phyloP scores from a whole-genome alignment of 2,888 invertebrate species.

The Abrostola tripartita region DNA sequence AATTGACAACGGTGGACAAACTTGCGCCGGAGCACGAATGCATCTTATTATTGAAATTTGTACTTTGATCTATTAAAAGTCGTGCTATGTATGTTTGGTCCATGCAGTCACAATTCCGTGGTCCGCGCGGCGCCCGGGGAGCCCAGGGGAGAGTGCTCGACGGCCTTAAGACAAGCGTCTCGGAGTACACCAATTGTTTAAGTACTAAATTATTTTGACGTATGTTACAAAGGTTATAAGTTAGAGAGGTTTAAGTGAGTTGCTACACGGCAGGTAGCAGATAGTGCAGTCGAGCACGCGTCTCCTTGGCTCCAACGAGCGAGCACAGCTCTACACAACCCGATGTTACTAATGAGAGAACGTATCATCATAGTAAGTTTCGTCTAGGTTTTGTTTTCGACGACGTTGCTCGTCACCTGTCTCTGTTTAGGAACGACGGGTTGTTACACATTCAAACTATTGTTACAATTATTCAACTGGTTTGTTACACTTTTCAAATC shows the following conservation, averaged over 20 bases:
- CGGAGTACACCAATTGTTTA: constrained; percentile 23
- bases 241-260: constrained; percentile 16
- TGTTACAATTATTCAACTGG: constrained; percentile 57
- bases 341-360: constrained; percentile 72
- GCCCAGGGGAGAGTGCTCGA: constrained; percentile 24
- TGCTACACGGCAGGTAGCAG: constrained; percentile 3
- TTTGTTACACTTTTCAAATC: constrained; percentile 72
- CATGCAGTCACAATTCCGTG: constrained; percentile 79
- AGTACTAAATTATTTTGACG: constrained; percentile 21
- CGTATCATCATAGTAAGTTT: constrained; percentile 36
- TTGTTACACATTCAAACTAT: constrained; percentile 59
- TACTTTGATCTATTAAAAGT: constrained; percentile 84
- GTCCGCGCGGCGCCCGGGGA: constrained; percentile 47
- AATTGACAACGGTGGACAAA: constrained; percentile 88
- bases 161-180: not conserved
- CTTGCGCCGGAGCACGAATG: constrained; percentile 85
- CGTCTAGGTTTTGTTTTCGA: constrained; percentile 37
- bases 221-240: constrained; percentile 5
- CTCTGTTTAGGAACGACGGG: constrained; percentile 72
- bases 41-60: constrained; percentile 87
- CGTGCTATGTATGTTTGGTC: constrained; percentile 86
- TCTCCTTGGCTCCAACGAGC: constrained; percentile 56
- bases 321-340: constrained; percentile 64
- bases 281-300: constrained; percentile 47
- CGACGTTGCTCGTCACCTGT: constrained; percentile 48